These are phyloP conservation scores for Erebia aethiops DNA, from an alignment of 2,888 invertebrate genomes.

Conservation along the genomic window DNA sequence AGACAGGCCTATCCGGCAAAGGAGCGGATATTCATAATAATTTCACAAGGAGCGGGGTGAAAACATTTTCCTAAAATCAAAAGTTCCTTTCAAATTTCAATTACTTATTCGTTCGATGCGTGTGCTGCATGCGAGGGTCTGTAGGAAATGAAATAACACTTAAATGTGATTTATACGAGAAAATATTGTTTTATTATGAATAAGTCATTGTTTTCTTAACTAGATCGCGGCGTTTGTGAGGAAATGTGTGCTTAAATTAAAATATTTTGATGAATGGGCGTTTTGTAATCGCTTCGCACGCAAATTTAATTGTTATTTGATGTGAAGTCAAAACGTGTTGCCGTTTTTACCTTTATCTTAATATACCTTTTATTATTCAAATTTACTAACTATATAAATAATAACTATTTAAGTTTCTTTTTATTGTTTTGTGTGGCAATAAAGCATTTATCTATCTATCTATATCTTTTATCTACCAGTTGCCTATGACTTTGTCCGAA, in stretches of 20 bases:
- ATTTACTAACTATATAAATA: too few species aligned
- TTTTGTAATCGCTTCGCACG: conserved; percentile 16
- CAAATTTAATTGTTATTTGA: conserved; percentile 5
- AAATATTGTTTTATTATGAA: conserved; percentile 77
- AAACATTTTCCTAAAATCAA: conserved; percentile 76
- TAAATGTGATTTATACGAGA: conserved; percentile 78
- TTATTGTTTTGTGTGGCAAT: too few species aligned
- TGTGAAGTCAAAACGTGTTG: neutral
- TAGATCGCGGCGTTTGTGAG: conserved; percentile 64
- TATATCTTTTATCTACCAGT: too few species aligned
- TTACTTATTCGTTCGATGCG: conserved; percentile 81
- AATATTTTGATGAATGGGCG: conserved; percentile 53
- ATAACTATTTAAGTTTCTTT: too few species aligned
- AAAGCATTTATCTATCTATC: too few species aligned
- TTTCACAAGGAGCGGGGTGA: conserved; percentile 70
- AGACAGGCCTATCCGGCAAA: conserved; percentile 48
- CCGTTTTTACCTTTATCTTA: too few species aligned
- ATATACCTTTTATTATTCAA: too few species aligned
- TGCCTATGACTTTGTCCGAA: neutral
- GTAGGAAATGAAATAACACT: conserved; percentile 82
- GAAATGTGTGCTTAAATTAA: conserved; percentile 60
- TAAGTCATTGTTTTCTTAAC: conserved; percentile 77
- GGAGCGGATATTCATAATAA: conserved; percentile 77
- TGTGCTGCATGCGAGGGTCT: conserved; percentile 71
- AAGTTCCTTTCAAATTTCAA: conserved; percentile 82